Conservation (phyloP, 2,797 vertebrate species). For the Lagodon rhomboides region DNA sequence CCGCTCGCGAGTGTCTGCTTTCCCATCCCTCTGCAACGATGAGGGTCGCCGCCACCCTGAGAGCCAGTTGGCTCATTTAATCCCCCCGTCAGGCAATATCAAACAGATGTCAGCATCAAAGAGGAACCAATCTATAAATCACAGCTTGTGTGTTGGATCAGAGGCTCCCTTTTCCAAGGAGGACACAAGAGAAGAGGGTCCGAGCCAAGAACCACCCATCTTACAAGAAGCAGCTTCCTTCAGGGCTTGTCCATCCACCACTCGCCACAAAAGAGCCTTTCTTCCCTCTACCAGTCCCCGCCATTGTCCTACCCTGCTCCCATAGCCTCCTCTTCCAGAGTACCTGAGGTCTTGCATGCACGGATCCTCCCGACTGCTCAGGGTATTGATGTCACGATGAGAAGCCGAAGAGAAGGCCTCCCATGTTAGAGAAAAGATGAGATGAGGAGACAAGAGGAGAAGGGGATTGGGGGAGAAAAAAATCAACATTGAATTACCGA, state of each 20-base stretch:
- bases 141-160: constrained; percentile 79
- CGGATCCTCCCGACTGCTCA: constrained; percentile 68
- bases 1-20: constrained; percentile 63
- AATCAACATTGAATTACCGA: constrained; percentile 78
- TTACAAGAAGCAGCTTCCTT: constrained; percentile 81
- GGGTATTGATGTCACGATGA: constrained; percentile 79
- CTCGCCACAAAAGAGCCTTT: constrained; percentile 85
- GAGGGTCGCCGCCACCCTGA: constrained; percentile 75
- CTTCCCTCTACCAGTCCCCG: constrained; percentile 75
- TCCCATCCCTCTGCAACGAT: constrained; percentile 70
- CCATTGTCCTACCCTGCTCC: constrained; percentile 82
- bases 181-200: constrained; percentile 80
- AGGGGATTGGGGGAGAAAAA: constrained; percentile 44
- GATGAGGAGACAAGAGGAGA: constrained; percentile 63
- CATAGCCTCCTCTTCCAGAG: constrained; percentile 75
- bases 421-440: constrained; percentile 68
- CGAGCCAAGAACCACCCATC: constrained; percentile 83
- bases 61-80: constrained; percentile 79
- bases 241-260: constrained; percentile 79
- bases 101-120: constrained; percentile 87
- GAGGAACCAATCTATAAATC: constrained; percentile 84
- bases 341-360: constrained; percentile 76
- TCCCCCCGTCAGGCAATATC: constrained; percentile 81
- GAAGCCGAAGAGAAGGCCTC: constrained; percentile 67
- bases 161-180: constrained; percentile 72